Evolutionary conservation across 1,140 invertebrate species (phyloP), one percentile per base, ranked within the genome.

Genomic region (Nixonia krombeini): DNA sequence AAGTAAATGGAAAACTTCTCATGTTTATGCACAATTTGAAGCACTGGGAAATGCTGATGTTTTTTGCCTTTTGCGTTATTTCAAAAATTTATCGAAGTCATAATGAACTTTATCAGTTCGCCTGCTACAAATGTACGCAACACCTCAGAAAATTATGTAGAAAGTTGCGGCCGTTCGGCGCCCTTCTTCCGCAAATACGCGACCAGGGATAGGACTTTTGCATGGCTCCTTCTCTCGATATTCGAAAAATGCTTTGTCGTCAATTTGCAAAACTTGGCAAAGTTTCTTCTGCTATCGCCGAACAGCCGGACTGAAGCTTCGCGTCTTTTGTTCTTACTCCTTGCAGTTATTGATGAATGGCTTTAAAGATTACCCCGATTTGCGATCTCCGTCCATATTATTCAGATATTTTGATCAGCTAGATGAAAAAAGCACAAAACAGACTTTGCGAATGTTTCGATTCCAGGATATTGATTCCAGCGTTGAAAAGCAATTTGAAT

Each of bases 211-310:
- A 51, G 53, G 65, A 69, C 37, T 62, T 62, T 53, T 63, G 58
- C 65, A 49, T 53, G 49, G 44, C 17, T 69, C 51, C 46, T 68
- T 68, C 52, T 52, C 46, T 61, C 52, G 57, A 63, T 69, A 69
- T 63, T 58, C 53, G 55, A 62, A 63, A 64, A 63, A 69, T 63
- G 66, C 58, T 69, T 55, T 68, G 52, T 68, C 55, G 49, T 69
- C 66, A 63, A 59, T 69, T 69, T 58, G 52, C 50, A 58, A 28
- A 21, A 62, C 49, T 69, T 69, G 66, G 66, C 66, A 69, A 59
- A 63, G 53, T 69, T 63, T 69, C 66, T 53, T 50, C 38, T 18
- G 47, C 66, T 56, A 63, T 59, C 58, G 66, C 66, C 66, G 63
- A 69, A 69, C 66, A 49, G 37, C 45, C 38, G 52, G 57, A 68